Base-by-base conservation (phyloP, 2,888 invertebrate genomes). In the Caenorhabditis sp. region DNA sequence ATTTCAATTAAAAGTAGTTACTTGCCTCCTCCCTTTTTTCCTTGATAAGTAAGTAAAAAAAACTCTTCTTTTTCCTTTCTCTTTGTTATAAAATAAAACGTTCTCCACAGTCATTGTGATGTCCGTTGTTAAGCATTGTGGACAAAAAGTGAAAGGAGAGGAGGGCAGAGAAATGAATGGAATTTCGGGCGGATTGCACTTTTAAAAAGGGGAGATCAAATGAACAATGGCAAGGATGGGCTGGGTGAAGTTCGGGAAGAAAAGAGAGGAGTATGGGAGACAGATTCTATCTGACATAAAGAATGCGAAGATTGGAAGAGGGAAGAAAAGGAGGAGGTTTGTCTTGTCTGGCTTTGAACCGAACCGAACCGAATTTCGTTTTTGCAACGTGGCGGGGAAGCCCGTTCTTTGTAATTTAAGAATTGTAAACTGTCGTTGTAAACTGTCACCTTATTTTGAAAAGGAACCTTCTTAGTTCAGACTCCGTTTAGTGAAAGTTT, bases 181-280 rank as follows among this genome's bases (percentile, higher is more conserved):
- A 62, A 62, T 55, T 28, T n/a, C 15, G 24, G 18, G n/a, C 51
- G 61, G 22, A 55, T 55, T 72, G 72, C 72, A 72, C 72, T 72
- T 72, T 72, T 40, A 44, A 72, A 72, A 58, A 53, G 32, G n/a
- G n/a, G 64, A 72, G 64, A 72, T 58, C 56, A 64, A 64, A 24
- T 1, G 60, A 40, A 60, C 40, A 60, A 40, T 60, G 22, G 37
- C n/a, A 24, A 15, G 1, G 55, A 5, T 13, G 13, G 2, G n/a
- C 15, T 11, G 20, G 32, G 24, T 5, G 24, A 24, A 18, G 20
- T 60, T 24, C 60, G 60, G 60, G 60, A 24, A 22, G 60, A 60
- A 11, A 40, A 47, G 18, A 3, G 47, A 24, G 35, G 37, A 37
- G n/a, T n/a, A n/a, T n/a, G n/a, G n/a, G n/a, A n/a, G n/a, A n/a